phyloP scores from a whole-genome alignment of 1,140 invertebrate genomes.

The Berghia stephanieae region DNA sequence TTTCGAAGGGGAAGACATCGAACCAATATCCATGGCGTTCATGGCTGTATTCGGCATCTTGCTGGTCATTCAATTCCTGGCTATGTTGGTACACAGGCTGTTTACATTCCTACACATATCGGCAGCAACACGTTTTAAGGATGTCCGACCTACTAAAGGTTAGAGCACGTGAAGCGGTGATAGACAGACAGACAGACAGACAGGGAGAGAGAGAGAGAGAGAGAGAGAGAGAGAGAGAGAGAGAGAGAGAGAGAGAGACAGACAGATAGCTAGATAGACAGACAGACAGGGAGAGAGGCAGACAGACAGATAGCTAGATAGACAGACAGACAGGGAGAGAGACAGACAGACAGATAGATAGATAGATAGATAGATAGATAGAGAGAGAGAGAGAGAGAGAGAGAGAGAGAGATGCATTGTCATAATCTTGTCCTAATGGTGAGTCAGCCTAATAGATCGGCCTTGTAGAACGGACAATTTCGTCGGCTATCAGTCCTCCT shows the following conservation, averaged over 20 bases:
- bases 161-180: background rate
- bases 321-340: too few species aligned
- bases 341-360: too few species aligned
- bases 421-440: too few species aligned
- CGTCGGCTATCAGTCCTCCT: too few species aligned
- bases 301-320: too few species aligned
- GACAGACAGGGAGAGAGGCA: background rate
- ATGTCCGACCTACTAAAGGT: background rate
- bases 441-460: too few species aligned
- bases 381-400: too few species aligned
- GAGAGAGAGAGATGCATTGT: too few species aligned
- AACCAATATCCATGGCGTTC: conserved; percentile 68
- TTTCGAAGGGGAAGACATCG: conserved; percentile 46
- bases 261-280: too few species aligned
- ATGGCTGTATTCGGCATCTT: conserved; percentile 68
- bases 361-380: too few species aligned
- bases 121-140: conserved; percentile 40
- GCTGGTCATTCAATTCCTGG: conserved; percentile 67
- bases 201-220: too few species aligned
- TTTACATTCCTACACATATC: conserved; percentile 64
- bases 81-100: conserved; percentile 55
- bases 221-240: background rate
- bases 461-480: too few species aligned
- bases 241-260: background rate
- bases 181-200: background rate